Percentiles rank a stretch among this genome's conserved stretches.
Evolutionary conservation across 2,888 invertebrate genomes (phyloP).

Genomic region (Belgica antarctica): DNA sequence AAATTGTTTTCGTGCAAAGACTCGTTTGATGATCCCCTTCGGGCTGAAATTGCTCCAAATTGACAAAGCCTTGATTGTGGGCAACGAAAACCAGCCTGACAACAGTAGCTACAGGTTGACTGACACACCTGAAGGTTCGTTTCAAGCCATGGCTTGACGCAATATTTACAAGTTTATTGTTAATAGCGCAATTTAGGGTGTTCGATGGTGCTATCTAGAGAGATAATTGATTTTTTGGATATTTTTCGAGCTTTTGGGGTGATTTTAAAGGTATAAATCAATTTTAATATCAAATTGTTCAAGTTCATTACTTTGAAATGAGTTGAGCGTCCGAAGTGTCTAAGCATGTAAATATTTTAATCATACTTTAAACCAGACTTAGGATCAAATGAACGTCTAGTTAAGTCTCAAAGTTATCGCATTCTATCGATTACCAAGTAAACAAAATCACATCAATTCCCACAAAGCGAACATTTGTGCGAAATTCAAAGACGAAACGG

Average conservation of each 20-base stretch:
- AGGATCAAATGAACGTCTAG: no score
- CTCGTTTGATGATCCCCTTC: not conserved
- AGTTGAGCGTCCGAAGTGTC: no score
- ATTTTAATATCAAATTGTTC: no score
- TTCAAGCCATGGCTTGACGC: not conserved
- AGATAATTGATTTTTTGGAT: constrained; percentile 19
- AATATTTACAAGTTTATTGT: constrained; percentile 9
- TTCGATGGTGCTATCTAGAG: not conserved
- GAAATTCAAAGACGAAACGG: no score
- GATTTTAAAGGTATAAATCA: not conserved
- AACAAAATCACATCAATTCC: no score
- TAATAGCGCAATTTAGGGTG: not conserved
- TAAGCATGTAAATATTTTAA: no score
- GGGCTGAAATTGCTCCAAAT: not conserved
- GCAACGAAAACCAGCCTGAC: not conserved
- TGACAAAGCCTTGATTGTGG: not conserved
- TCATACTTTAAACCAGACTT: no score
- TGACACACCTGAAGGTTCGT: constrained; percentile 24
- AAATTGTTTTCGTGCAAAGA: not conserved
- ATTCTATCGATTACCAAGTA: no score
- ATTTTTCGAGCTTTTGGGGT: no score
- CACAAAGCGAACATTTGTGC: no score
- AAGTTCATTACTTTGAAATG: no score
- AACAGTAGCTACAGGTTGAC: constrained; percentile 1
- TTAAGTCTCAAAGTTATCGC: no score